Base-by-base conservation (phyloP, 2,888 invertebrate species). In the Mycalesis mineus region DNA sequence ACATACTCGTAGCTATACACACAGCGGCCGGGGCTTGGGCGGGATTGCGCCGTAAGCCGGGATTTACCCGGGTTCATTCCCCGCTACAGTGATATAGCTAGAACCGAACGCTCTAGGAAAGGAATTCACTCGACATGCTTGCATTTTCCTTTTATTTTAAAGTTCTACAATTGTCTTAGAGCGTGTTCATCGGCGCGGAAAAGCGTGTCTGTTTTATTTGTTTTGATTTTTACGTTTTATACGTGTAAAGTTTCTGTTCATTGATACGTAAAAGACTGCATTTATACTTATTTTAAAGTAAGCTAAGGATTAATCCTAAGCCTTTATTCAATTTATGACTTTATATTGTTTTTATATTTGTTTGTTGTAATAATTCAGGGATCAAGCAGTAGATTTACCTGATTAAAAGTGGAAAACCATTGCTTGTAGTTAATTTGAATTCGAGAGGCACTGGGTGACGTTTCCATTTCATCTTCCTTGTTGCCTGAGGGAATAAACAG, bases 31-130 rank as follows among this genome's bases (percentile, higher is more conserved):
- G 63, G 64, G 54, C 53, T 58, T 55, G 49, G 55, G 42, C 37
- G 58, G 61, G 61, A 58, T 61, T 61, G 55, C 48, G 61, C 65
- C 61, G 66, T 74, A 72, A 78, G 72, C 72, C 67, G 65, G 78
- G 82, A 74, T 76, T 78, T 79, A 71, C 71, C 68, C 69, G 70
- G 73, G 68, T 72, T 70, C 69, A 68, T 69, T 69, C 67, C 64
- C 68, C 72, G 67, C 69, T 72, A 61, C 62, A 62, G 53, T 59
- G 60, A 61, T 63, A 70, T 68, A 67, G 69, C 68, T 71, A 68
- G 71, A 66, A 73, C 66, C 65, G 69, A 73, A 69, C 68, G 65
- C 66, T 69, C 61, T 63, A 60, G 60, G 60, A 62, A 58, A 60
- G 62, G 60, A 62, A 58, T 62, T 54, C 47, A 59, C 56, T 57